phyloP scores from a whole-genome alignment of 2,888 invertebrate species.

The Ypsolopha scabrella region DNA sequence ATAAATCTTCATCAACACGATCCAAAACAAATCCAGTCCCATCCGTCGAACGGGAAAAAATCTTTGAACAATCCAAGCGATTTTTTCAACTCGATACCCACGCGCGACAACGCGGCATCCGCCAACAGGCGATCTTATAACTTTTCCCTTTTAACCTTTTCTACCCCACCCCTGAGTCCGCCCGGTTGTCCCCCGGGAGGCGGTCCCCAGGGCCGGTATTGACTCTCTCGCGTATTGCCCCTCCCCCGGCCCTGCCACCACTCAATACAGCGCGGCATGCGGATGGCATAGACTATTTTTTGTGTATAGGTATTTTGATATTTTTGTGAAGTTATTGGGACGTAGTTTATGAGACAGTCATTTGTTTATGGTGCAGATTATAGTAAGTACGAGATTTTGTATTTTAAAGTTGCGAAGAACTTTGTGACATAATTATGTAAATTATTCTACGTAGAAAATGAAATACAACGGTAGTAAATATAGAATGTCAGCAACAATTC shows the following conservation, averaged over 20 bases:
- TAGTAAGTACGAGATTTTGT: background rate
- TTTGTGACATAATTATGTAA: background rate
- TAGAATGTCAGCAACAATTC: too few relatives aligned
- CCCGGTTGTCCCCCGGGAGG: constrained; percentile 58
- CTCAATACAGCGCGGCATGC: constrained; percentile 67
- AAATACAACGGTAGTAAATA: too few relatives aligned
- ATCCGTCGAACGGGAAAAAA: background rate
- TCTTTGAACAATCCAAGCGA: background rate
- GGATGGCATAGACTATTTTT: constrained; percentile 52
- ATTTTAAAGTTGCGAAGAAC: background rate
- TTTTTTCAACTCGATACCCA: background rate
- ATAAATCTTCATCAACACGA: background rate
- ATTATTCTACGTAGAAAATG: too few relatives aligned
- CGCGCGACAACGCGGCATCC: constrained; percentile 46
- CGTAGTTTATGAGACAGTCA: background rate
- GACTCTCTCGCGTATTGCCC: constrained; percentile 47
- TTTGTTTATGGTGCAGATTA: background rate
- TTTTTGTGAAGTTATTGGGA: too few relatives aligned
- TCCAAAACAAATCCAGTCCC: background rate
- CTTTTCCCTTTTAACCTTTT: constrained; percentile 71
- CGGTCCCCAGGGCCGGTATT: constrained; percentile 65
- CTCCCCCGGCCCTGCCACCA: constrained; percentile 52
- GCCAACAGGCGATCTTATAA: constrained; percentile 68
- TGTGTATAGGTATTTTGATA: background rate
- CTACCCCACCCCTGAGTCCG: constrained; percentile 27